These are phyloP conservation scores for Macropodus opercularis DNA, from an alignment of 2,797 vertebrate genomes.

Conservation along the genomic window DNA sequence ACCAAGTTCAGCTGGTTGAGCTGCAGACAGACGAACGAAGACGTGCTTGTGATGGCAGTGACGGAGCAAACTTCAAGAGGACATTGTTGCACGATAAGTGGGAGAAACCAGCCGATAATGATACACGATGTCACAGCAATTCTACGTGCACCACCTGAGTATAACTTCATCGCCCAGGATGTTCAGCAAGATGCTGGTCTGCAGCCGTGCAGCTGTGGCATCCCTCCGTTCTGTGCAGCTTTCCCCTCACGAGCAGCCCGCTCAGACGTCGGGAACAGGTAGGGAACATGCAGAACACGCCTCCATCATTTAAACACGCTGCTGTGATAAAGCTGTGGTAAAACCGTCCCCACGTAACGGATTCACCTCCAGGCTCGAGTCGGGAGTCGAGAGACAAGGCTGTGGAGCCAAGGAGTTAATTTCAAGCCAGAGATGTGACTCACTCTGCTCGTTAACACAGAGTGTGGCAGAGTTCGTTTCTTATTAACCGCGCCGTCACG, in stretches of 20 bases:
- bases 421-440: conserved; percentile 23
- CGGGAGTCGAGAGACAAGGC: no score
- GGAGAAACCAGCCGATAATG: conserved; percentile 82
- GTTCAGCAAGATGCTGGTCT: conserved; percentile 26
- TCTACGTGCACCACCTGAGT: conserved; percentile 79
- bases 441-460: conserved; percentile 20
- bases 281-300: conserved; percentile 25
- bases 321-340: neutral
- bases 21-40: conserved; percentile 74
- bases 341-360: neutral
- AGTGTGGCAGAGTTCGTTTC: conserved; percentile 26
- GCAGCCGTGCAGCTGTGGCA: conserved; percentile 31
- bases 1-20: conserved; percentile 76
- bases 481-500: conserved; percentile 21
- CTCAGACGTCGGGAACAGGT: conserved; percentile 73
- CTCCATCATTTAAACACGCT: conserved; percentile 12
- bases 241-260: conserved; percentile 26
- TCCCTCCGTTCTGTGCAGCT: conserved; percentile 67
- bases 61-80: conserved; percentile 59
- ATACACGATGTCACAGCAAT: conserved; percentile 80
- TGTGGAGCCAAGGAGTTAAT: conserved; percentile 3
- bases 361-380: neutral
- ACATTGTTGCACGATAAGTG: conserved; percentile 82
- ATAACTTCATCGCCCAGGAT: conserved; percentile 68
- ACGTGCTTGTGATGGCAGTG: neutral